Evolutionary conservation across 2,888 invertebrate species (phyloP).

Genomic region (Coleophora deauratella): DNA sequence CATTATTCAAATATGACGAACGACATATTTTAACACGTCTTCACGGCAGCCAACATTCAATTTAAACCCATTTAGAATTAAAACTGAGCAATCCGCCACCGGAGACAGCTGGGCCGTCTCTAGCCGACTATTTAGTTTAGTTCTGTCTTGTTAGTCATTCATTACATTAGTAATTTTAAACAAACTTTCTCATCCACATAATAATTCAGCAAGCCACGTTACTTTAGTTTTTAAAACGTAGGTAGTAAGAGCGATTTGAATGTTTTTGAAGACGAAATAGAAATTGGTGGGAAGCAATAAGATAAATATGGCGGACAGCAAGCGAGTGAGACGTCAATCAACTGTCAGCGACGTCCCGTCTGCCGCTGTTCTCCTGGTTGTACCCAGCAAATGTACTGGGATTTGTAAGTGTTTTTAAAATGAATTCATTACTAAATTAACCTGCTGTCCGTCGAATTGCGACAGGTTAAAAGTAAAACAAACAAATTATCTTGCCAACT

Average conservation of each 20-base stretch:
- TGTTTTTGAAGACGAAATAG: slow-evolving; percentile 13
- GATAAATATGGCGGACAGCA: slow-evolving; percentile 63
- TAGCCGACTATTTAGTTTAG: slow-evolving; percentile 66
- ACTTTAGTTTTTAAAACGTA: background rate
- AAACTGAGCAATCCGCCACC: slow-evolving; percentile 58
- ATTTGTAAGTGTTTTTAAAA: slow-evolving; percentile 34
- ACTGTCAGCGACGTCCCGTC: slow-evolving; percentile 65
- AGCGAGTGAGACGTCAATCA: slow-evolving; percentile 72
- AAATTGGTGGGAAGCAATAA: slow-evolving; percentile 42
- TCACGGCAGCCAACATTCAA: slow-evolving; percentile 56
- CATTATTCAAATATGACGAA: slow-evolving; percentile 12
- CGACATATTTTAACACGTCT: slow-evolving; percentile 38
- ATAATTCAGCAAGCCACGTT: background rate
- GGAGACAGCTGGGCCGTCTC: slow-evolving; percentile 69
- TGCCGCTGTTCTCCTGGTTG: slow-evolving; percentile 60
- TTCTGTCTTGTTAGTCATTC: slow-evolving; percentile 70
- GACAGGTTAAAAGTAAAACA: slow-evolving; percentile 1
- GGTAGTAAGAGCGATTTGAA: background rate
- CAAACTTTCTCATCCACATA: slow-evolving; percentile 23
- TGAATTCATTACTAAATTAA: slow-evolving; percentile 11
- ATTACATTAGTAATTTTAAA: slow-evolving; percentile 63
- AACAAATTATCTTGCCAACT: too few species aligned
- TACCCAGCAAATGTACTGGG: slow-evolving; percentile 47
- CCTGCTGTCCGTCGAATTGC: background rate
- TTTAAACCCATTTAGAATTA: slow-evolving; percentile 69